Conservation (phyloP, 2,113 vertebrate species). For the Festucalex cinctus region DNA sequence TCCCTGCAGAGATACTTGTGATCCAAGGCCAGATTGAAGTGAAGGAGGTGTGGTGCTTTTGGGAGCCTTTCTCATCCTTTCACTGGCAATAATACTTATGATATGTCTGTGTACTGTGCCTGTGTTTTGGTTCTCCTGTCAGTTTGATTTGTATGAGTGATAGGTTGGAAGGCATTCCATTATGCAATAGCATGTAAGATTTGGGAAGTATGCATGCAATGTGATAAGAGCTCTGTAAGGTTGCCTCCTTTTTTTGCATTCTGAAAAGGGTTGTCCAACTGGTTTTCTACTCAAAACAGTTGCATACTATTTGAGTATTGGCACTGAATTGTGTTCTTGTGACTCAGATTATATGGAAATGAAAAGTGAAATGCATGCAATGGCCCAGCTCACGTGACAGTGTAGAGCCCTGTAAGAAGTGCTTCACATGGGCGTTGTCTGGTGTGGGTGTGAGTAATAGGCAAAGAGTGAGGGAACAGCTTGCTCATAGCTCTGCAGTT, state of each 20-base stretch:
- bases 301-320: constrained; percentile 35
- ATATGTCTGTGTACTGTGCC: constrained; percentile 20
- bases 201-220: constrained; percentile 24
- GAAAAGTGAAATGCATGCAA: background rate
- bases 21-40: constrained; percentile 24
- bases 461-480: constrained; percentile 51
- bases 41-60: constrained; percentile 54
- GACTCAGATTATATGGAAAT: constrained; percentile 25
- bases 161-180: constrained; percentile 27
- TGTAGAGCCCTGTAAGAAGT: background rate
- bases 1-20: constrained; percentile 43
- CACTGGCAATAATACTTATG: constrained; percentile 34
- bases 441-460: constrained; percentile 43
- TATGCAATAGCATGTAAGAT: constrained; percentile 35
- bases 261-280: constrained; percentile 14
- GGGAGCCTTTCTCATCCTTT: constrained; percentile 38
- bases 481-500: constrained; percentile 51
- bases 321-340: constrained; percentile 16
- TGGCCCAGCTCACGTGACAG: constrained; percentile 12
- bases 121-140: constrained; percentile 23
- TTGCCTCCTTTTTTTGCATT: constrained; percentile 9
- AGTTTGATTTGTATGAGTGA: constrained; percentile 30
- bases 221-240: constrained; percentile 16
- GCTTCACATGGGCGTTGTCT: constrained; percentile 58
- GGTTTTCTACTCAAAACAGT: constrained; percentile 15